Conservation (phyloP, 2,113 vertebrate species). For the Ceuthmochares aereus region DNA sequence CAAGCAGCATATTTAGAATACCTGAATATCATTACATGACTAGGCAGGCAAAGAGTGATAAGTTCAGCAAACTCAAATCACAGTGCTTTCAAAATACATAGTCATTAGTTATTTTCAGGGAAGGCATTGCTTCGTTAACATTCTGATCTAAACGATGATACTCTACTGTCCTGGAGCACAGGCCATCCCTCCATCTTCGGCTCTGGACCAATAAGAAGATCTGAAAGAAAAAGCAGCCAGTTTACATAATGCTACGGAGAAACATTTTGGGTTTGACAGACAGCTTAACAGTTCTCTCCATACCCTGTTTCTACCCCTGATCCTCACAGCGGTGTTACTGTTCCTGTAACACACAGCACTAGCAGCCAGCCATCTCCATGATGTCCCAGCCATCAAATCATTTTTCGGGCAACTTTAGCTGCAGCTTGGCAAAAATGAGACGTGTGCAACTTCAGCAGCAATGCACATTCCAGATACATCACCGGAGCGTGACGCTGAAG, state of each 20-base stretch:
- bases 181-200: conserved; percentile 89
- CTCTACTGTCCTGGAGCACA: conserved; percentile 91
- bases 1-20: conserved; percentile 65
- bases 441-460: no score
- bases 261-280: background rate
- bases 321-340: background rate
- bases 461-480: no score
- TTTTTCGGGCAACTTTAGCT: background rate
- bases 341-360: rapidly evolving
- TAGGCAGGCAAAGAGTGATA: conserved; percentile 72
- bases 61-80: conserved; percentile 61
- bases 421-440: background rate
- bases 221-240: conserved; percentile 73
- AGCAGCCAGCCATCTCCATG: background rate
- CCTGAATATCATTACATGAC: conserved; percentile 67
- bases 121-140: conserved; percentile 95
- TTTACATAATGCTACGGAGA: background rate
- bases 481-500: no score
- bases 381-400: background rate
- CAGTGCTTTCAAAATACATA: conserved; percentile 89
- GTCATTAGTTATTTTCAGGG: conserved; percentile 94
- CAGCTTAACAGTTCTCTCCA: background rate
- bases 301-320: rapidly evolving
- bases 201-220: conserved; percentile 91
- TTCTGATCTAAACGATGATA: conserved; percentile 96